Base-by-base conservation (phyloP, 2,113 vertebrate species). In the Dinomys branickii region DNA sequence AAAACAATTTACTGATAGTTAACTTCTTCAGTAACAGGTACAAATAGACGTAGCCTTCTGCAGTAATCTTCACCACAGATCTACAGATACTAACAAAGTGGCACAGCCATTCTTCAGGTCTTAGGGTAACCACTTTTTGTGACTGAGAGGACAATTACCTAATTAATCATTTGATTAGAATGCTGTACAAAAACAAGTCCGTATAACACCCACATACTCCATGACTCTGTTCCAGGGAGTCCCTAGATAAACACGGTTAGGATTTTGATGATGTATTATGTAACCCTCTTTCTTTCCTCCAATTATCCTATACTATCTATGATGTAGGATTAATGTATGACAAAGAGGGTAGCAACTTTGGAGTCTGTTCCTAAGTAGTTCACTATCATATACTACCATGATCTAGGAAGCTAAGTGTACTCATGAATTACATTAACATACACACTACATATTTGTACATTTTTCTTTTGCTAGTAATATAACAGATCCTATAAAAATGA, bases 121-220 rank as follows among this genome's bases (percentile, higher is more conserved):
- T 22, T 6, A 44, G 69, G 19, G 77, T 26, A 35, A 71, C 61
- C 44, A 52, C 10, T 61, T 80, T 93, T 69, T 44, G 85, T 80
- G 35, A 71, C 61, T 67, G 22, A 41, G 86, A 71, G 20, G 13
- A 78, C 58, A 58, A 69, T 71, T 96, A 58, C 44, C 3, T 93
- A 61, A 85, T 87, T 83, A n/a, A 75, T 87, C 30, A 82, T 75
- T 88, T 84, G 84, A n/a, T 61, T 80, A 85, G 3, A 85, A 61
- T 61, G 61, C 71, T 90, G 11, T 33, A 82, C 65, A 33, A 10
- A 73, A 73, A 26, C n/a, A 35, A 19, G 63, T 96, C 63, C 82
- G 19, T 87, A 47, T 26, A 73, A 33, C 11, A 85, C 59, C 41
- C 73, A 59, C 33, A 24, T 24, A 22, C 38, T 73, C 20, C 10